These are phyloP conservation scores for Donacobius atricapilla DNA, from an alignment of 2,113 vertebrate species.

Conservation along the genomic window DNA sequence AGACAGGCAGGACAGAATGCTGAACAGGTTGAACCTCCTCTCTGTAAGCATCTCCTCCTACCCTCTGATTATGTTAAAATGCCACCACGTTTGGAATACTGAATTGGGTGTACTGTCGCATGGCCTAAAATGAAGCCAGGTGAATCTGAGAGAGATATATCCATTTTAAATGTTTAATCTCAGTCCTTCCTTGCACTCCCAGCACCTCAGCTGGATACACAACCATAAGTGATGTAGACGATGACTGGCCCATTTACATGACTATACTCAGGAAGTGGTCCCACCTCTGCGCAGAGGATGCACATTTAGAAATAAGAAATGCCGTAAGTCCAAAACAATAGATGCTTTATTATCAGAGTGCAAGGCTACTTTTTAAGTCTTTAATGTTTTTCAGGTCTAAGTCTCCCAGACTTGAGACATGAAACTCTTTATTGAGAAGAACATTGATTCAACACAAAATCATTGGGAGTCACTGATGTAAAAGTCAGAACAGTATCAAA, in stretches of 20 bases:
- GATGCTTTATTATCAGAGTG: not conserved
- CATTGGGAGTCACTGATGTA: not conserved
- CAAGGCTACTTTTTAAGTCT: not conserved
- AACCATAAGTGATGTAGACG: not conserved
- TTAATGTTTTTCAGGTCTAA: not conserved
- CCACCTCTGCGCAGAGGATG: not conserved
- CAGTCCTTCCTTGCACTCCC: not conserved
- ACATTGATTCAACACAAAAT: fast-evolving
- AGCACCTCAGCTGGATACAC: not conserved
- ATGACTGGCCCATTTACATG: not conserved
- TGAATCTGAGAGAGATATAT: not conserved
- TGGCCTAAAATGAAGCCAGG: not conserved
- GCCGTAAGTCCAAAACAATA: not conserved
- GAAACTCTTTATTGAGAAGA: not conserved
- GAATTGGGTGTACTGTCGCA: not conserved
- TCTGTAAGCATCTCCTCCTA: not conserved
- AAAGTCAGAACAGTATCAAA: not conserved
- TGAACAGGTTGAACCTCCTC: not conserved
- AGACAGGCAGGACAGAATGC: not conserved
- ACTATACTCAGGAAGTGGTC: not conserved
- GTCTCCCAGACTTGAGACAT: not conserved
- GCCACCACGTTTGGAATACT: not conserved
- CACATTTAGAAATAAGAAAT: not conserved
- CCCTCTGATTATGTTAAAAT: not conserved
- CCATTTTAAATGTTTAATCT: not conserved